Conservation (phyloP, 2,797 vertebrate genomes). For the Nyctalus aviator region DNA sequence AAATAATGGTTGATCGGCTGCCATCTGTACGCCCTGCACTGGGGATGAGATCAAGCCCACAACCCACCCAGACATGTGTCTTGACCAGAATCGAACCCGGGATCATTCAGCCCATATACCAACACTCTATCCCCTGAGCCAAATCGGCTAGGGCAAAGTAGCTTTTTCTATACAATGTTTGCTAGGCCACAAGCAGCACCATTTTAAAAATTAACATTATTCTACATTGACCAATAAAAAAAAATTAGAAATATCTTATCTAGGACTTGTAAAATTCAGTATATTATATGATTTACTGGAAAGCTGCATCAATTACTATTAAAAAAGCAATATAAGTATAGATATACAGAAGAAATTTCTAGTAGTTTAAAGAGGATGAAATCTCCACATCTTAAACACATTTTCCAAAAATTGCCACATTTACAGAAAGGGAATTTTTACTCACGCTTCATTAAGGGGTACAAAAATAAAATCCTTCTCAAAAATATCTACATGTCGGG, state of each 20-base stretch:
- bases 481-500: conserved; percentile 97
- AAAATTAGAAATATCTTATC: background rate
- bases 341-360: conserved; percentile 46
- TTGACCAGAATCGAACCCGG: too few species aligned
- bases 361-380: conserved; percentile 45
- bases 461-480: conserved; percentile 99
- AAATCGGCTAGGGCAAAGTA: background rate
- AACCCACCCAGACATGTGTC: too few species aligned
- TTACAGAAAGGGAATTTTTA: conserved; percentile 74
- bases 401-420: conserved; percentile 25
- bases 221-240: background rate
- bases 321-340: background rate
- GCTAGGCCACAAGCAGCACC: background rate
- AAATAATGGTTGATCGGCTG: too few species aligned
- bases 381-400: background rate
- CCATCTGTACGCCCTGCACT: too few species aligned
- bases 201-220: background rate
- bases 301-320: conserved; percentile 15
- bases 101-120: too few species aligned
- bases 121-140: too few species aligned
- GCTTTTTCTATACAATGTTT: background rate
- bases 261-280: conserved; percentile 28
- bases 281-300: background rate
- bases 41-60: too few species aligned
- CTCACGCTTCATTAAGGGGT: conserved; percentile 99